Evolutionary conservation across 2,113 vertebrate species (phyloP), one percentile per base, ranked within the genome.

Genomic region (Perognathus longimembris): DNA sequence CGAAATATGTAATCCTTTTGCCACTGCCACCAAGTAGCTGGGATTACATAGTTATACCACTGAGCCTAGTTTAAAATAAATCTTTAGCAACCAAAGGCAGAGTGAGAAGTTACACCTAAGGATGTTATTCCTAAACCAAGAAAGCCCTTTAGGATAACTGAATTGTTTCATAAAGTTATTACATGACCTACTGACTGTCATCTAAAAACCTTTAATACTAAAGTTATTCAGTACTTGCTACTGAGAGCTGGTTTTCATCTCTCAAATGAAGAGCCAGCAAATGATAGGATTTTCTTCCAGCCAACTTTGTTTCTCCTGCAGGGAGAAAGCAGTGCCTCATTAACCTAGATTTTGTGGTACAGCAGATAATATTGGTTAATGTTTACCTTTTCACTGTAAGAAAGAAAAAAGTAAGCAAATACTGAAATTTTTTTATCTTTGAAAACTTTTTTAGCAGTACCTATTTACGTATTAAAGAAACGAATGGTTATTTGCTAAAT

Each of bases 381-480:
- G 82, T 95, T 95, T 94, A 91, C 71, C 36, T 73, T 89, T 78
- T 87, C 34, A 64, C 4, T 74, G 26, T 70, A 78, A 59, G 75
- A 40, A 74, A 50, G 54, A 61, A n/a, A n/a, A 66, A 11, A 64
- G 10, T 54, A 92, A 95, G 42, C 78, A 92, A 86, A 88, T 73
- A 79, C n/a, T 90, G 10, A 54, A 92, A 83, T 57, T 88, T 88
- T n/a, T 84, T 93, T 79, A 59, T 85, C 59, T 95, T 92, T 76
- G 57, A 89, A 95, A 93, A 40, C 50, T 94, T 92, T 95, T 91
- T 95, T 91, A 94, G 87, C 57, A 84, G 45, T 86, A 92, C 42
- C 75, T 82, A 26, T 85, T 93, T 88, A 76, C 75, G 15, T 82
- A 70, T 54, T 54, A 17, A 82, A n/a, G 17, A 88, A 91, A 61